Percentiles rank a stretch among this genome's conserved stretches.
Evolutionary conservation across 2,797 vertebrate species (phyloP).

Genomic region (Anabacerthia variegaticeps): DNA sequence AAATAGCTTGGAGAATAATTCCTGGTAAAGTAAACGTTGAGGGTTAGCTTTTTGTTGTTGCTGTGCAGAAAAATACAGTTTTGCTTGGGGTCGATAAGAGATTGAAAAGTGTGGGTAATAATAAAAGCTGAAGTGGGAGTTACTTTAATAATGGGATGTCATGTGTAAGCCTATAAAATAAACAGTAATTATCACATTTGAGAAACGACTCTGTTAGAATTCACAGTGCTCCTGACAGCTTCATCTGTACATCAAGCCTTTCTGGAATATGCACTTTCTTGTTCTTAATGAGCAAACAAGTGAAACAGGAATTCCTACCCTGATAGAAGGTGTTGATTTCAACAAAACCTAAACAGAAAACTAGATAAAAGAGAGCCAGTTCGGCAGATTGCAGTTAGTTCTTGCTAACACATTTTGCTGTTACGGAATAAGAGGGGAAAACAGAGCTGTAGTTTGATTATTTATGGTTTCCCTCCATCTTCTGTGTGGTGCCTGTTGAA

Average conservation of each 20-base stretch:
- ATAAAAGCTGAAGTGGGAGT: conserved; percentile 76
- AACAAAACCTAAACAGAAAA: conserved; percentile 39
- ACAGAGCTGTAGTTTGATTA: not conserved
- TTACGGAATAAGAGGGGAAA: not conserved
- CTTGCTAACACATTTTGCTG: not conserved
- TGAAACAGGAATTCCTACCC: conserved; percentile 30
- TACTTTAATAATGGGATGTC: conserved; percentile 71
- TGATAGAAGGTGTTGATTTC: conserved; percentile 60
- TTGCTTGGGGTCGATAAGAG: conserved; percentile 73
- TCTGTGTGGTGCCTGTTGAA: not conserved
- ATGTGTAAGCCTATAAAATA: conserved; percentile 74
- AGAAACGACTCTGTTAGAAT: conserved; percentile 64
- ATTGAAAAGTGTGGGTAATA: conserved; percentile 76
- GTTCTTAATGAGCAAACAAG: conserved; percentile 63
- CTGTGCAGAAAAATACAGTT: conserved; percentile 73
- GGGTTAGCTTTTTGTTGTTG: conserved; percentile 64
- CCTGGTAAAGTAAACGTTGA: conserved; percentile 61
- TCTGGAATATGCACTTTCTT: conserved; percentile 56
- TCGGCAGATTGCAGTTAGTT: not conserved
- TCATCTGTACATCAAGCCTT: conserved; percentile 40
- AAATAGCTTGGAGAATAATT: conserved; percentile 71
- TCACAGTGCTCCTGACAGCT: conserved; percentile 65
- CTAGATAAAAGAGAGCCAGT: not conserved
- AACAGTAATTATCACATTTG: conserved; percentile 80
- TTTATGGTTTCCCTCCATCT: not conserved